phyloP scores from a whole-genome alignment of 2,797 vertebrate genomes.

The Tympanoctomys barrerae region DNA sequence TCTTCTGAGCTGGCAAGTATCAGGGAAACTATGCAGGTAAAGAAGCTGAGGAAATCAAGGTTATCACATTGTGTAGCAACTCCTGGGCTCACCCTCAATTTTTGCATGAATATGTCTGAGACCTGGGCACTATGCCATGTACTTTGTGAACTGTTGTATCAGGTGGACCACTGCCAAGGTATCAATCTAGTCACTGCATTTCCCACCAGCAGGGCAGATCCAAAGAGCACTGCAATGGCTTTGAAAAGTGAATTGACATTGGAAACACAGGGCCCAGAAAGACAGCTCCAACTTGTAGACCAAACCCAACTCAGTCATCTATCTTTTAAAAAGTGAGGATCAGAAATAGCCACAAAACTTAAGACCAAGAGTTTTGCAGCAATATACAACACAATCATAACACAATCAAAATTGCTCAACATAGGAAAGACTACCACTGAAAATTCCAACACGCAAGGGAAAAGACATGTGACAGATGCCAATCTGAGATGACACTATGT shows the following conservation, averaged over 20 bases:
- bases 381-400: not conserved
- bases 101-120: not conserved
- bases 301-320: not conserved
- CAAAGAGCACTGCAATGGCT: not conserved
- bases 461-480: not conserved
- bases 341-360: not conserved
- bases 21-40: not conserved
- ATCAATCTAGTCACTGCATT: too few relatives aligned
- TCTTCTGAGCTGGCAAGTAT: not conserved
- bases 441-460: not conserved
- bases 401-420: not conserved
- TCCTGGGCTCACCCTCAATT: not conserved
- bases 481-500: not conserved
- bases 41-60: not conserved
- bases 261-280: not conserved
- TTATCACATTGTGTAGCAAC: not conserved
- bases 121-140: not conserved
- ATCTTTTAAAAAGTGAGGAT: not conserved
- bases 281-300: not conserved
- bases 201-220: not conserved
- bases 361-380: not conserved
- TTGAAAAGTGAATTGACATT: not conserved
- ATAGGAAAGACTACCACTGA: not conserved
- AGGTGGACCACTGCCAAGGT: not conserved
- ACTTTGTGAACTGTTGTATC: not conserved